phyloP scores from a whole-genome alignment of 2,888 invertebrate species.

The Folsomia manolachei region DNA sequence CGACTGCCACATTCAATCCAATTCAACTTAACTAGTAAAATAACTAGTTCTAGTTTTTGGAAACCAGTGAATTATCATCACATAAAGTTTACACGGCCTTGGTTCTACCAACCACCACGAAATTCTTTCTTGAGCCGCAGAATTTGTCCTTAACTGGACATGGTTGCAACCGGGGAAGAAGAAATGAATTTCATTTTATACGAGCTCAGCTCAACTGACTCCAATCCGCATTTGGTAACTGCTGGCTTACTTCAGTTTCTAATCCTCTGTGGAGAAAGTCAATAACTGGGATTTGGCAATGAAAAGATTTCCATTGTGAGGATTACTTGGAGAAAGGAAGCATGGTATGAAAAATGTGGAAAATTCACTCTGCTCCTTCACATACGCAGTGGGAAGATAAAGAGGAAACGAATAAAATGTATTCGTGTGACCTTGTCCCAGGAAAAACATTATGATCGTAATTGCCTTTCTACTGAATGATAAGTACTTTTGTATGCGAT shows the following conservation, averaged over 20 bases:
- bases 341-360: constrained; percentile 4
- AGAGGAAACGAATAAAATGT: not conserved
- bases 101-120: not conserved
- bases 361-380: not conserved
- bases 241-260: not conserved
- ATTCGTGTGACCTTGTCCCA: not conserved
- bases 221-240: not conserved
- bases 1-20: not conserved
- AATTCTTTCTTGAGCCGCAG: not conserved
- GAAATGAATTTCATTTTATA: not conserved
- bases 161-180: no score
- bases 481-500: not conserved
- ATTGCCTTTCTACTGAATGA: not conserved
- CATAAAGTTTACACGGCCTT: not conserved
- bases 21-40: not conserved
- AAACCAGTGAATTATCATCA: not conserved
- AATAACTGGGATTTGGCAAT: constrained; percentile 23
- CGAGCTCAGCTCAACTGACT: no score
- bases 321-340: not conserved
- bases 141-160: no score
- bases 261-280: constrained; percentile 15
- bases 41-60: not conserved
- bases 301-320: constrained; percentile 21
- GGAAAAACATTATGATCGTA: not conserved
- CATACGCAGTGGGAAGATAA: not conserved